Evolutionary conservation across 2,797 vertebrate species (phyloP).

Genomic region (Neoniphon sammara): DNA sequence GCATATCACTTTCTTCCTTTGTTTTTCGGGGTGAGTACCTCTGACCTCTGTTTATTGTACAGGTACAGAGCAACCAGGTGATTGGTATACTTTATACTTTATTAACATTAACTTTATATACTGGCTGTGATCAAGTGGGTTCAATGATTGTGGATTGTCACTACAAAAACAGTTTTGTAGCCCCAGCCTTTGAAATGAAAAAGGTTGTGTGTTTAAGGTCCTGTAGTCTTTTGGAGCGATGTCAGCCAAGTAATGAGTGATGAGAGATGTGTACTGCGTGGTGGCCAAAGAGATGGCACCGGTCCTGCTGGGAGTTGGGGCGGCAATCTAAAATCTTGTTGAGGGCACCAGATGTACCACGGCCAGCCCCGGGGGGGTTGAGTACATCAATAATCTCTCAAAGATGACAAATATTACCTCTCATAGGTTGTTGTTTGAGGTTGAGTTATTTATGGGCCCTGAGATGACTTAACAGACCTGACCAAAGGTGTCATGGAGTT

Average conservation of each 20-base stretch:
- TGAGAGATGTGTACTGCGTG: constrained; percentile 1
- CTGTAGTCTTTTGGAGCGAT: neutral
- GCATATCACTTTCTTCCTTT: no score
- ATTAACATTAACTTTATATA: no score
- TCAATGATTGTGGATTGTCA: no score
- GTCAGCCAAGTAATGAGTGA: constrained; percentile 3
- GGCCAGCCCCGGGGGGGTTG: constrained; percentile 11
- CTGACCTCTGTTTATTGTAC: no score
- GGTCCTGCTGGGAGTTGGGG: neutral
- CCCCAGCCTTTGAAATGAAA: no score
- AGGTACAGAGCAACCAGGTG: no score
- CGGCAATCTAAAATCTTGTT: no score
- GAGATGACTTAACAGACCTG: constrained; percentile 13
- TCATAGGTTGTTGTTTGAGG: constrained; percentile 63
- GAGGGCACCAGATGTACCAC: constrained; percentile 6
- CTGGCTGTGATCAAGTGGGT: no score
- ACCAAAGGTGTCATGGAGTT: constrained; percentile 50
- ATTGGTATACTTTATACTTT: no score
- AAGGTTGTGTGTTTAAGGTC: no score
- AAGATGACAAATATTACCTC: constrained; percentile 59
- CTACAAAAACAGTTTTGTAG: no score
- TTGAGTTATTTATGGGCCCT: constrained; percentile 64
- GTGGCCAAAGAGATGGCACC: neutral
- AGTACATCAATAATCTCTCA: constrained; percentile 46
- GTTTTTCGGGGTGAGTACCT: no score